A percentile compares a stretch with the other conserved stretches of the same genome.
Evolutionary conservation across 2,113 vertebrate species (phyloP).

Genomic region (Promerops cafer): DNA sequence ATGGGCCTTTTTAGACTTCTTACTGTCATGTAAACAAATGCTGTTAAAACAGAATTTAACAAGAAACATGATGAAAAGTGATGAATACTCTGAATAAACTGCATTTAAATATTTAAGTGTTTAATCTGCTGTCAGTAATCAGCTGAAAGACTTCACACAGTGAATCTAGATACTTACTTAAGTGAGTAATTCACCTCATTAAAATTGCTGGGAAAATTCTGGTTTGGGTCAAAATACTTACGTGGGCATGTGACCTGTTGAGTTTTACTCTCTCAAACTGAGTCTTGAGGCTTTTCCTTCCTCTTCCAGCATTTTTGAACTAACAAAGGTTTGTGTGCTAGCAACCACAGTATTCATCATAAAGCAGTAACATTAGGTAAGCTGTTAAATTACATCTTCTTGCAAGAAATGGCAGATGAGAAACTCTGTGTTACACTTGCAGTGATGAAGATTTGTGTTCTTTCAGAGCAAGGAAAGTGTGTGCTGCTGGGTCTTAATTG

Average conservation of each 20-base stretch:
- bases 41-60: background rate
- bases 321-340: background rate
- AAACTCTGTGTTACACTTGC: background rate
- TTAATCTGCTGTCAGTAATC: background rate
- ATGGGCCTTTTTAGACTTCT: background rate
- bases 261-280: background rate
- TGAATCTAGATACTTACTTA: background rate
- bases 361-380: background rate
- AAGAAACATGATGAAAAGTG: background rate
- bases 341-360: background rate
- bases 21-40: background rate
- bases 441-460: background rate
- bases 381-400: background rate
- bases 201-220: background rate
- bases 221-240: background rate
- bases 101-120: background rate
- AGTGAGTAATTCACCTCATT: background rate
- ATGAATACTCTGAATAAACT: background rate
- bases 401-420: background rate
- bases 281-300: background rate
- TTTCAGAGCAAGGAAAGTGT: background rate
- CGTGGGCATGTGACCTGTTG: background rate
- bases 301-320: background rate
- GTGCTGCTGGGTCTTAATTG: background rate
- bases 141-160: background rate